Evolutionary conservation across 2,797 vertebrate genomes (phyloP).

Genomic region (Catostomus latipinnis): DNA sequence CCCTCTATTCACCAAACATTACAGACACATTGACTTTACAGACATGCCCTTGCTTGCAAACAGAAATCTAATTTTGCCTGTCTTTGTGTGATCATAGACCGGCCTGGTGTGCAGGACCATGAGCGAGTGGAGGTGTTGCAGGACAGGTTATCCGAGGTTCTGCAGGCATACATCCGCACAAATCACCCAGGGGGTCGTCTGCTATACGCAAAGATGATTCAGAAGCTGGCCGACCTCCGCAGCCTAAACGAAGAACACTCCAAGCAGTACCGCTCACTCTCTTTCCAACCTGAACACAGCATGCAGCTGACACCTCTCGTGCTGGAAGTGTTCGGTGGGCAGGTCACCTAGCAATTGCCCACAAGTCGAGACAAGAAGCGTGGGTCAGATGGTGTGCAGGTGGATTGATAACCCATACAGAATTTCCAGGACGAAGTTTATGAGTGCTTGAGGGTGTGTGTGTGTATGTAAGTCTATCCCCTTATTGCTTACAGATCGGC

Average conservation of each 20-base stretch:
- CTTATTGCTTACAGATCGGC: background rate
- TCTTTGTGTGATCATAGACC: constrained; percentile 75
- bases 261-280: constrained; percentile 93
- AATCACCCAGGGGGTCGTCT: constrained; percentile 88
- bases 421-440: constrained; percentile 32
- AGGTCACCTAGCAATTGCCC: constrained; percentile 82
- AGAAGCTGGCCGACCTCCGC: constrained; percentile 93
- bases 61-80: constrained; percentile 5
- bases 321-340: constrained; percentile 88
- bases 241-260: constrained; percentile 97
- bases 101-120: constrained; percentile 91
- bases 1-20: background rate
- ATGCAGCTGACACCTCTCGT: constrained; percentile 92
- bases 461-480: constrained; percentile 15
- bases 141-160: constrained; percentile 86
- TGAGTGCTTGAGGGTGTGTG: constrained; percentile 28
- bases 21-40: background rate
- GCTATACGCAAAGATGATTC: constrained; percentile 98
- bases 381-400: constrained; percentile 33
- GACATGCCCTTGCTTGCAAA: background rate
- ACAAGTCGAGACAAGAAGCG: background rate
- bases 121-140: constrained; percentile 88
- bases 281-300: constrained; percentile 88
- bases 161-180: constrained; percentile 87
- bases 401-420: constrained; percentile 58